These are phyloP conservation scores for Ectobius pallidus DNA, from an alignment of 2,888 invertebrate species.

Conservation along the genomic window DNA sequence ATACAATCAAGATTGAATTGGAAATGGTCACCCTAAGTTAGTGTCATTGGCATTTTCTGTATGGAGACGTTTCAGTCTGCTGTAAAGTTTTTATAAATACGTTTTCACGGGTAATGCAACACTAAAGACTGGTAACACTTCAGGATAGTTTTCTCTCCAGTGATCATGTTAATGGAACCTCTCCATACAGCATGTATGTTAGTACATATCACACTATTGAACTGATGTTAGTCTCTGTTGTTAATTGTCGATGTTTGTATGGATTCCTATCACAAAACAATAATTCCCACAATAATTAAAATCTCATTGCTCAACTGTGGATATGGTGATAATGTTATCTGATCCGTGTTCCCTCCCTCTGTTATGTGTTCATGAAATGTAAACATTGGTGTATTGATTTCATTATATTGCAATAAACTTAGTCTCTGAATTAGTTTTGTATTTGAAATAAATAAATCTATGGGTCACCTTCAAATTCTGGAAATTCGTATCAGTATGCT, in stretches of 20 bases:
- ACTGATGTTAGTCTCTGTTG: too few species aligned
- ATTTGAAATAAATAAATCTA: too few species aligned
- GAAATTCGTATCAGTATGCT: too few species aligned
- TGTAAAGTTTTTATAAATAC: neutral
- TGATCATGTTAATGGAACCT: neutral
- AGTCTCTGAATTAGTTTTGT: neutral
- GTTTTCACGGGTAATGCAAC: neutral
- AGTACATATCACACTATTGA: neutral
- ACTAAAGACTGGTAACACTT: neutral
- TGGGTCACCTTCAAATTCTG: too few species aligned
- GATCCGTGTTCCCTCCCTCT: neutral
- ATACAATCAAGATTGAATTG: too few species aligned
- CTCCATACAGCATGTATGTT: neutral
- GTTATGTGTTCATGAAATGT: neutral
- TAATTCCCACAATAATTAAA: slow-evolving; percentile 5
- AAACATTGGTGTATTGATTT: neutral
- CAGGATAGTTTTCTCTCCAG: neutral
- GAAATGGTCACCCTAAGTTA: too few species aligned
- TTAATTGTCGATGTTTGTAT: neutral
- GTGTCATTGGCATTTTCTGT: neutral
- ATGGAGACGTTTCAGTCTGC: neutral
- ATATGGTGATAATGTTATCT: neutral
- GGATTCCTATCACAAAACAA: neutral
- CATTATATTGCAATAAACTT: neutral
- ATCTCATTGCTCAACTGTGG: slow-evolving; percentile 3